phyloP scores from a whole-genome alignment of 1,140 invertebrate genomes.

The Mizuhopecten yessoensis region DNA sequence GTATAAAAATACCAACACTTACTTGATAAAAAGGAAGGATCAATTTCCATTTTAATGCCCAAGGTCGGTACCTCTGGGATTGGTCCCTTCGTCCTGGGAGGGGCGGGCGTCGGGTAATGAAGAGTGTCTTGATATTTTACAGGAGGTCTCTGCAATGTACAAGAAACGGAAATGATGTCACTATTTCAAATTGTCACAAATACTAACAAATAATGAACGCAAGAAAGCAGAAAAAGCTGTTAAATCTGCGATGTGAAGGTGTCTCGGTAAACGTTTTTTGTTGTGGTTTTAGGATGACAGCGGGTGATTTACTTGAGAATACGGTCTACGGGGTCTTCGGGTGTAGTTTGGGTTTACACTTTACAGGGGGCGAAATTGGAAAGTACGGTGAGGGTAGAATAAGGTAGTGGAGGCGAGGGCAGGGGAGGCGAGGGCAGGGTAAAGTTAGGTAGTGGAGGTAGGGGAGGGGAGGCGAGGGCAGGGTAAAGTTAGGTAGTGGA shows the following conservation, averaged over 20 bases:
- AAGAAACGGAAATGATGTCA: slow-evolving; percentile 7
- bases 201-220: background rate
- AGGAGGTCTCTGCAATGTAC: background rate
- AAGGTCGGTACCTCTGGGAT: background rate
- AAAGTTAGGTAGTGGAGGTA: no score
- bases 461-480: no score
- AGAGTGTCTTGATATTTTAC: background rate
- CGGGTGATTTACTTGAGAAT: background rate
- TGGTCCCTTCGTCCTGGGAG: background rate
- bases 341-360: background rate
- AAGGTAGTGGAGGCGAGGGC: background rate
- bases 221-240: background rate
- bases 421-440: background rate
- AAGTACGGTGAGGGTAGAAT: background rate
- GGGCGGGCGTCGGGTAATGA: background rate
- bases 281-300: background rate
- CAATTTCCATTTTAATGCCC: slow-evolving; percentile 6
- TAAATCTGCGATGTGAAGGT: background rate
- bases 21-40: background rate
- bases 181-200: background rate
- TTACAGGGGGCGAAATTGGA: background rate
- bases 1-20: background rate
- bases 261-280: no score
- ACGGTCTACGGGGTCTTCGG: background rate
- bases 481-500: no score